These are phyloP conservation scores for Dorcus parallelipipedus DNA, from an alignment of 2,888 invertebrate species.

Conservation along the genomic window DNA sequence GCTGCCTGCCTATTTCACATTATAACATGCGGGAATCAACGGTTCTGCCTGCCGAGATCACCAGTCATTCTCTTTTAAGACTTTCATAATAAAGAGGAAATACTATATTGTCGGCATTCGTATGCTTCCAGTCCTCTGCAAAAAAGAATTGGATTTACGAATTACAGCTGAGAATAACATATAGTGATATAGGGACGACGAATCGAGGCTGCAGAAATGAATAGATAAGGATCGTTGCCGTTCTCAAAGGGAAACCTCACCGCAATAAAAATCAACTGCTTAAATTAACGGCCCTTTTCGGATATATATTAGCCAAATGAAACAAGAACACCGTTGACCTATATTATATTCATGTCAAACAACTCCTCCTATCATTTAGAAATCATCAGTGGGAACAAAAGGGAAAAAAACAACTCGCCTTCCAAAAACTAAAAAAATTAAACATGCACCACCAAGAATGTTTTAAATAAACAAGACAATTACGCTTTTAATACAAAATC, in stretches of 20 bases:
- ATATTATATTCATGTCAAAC: no score
- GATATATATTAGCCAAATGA: no score
- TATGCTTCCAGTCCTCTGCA: conserved; percentile 14
- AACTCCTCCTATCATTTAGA: no score
- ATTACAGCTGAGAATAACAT: conserved; percentile 18
- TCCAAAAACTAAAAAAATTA: no score
- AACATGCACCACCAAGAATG: no score
- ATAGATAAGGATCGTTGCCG: conserved; percentile 24
- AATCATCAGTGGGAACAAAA: no score
- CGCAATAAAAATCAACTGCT: conserved; percentile 20
- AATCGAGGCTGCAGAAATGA: conserved; percentile 20
- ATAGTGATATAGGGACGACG: conserved; percentile 22
- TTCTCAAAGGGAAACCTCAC: conserved; percentile 17
- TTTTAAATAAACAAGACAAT: no score
- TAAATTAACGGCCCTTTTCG: not conserved
- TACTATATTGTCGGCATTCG: conserved; percentile 19
- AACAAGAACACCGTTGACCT: no score
- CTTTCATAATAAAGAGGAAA: conserved; percentile 31
- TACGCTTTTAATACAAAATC: no score
- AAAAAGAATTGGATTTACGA: conserved; percentile 16
- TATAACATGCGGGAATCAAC: conserved; percentile 18
- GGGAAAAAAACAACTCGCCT: no score
- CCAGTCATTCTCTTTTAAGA: conserved; percentile 30
- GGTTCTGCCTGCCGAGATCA: conserved; percentile 10
- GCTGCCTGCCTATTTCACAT: conserved; percentile 11